A percentile compares a stretch with the other conserved stretches of the same genome.
Evolutionary conservation across 2,888 invertebrate species (phyloP).

Genomic region (Trachelus troglodyta): DNA sequence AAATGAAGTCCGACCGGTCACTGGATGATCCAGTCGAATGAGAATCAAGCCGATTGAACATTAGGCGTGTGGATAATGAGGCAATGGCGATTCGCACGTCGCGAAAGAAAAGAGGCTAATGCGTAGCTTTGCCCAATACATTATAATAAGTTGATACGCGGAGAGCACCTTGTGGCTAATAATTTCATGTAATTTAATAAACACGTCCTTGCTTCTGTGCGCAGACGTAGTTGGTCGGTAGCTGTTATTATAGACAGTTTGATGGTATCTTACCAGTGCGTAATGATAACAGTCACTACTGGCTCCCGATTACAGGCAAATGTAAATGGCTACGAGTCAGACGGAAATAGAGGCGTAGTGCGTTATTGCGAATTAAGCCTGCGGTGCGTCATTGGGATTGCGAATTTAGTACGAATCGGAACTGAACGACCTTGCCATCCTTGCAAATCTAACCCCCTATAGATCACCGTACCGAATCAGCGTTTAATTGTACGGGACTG

Average conservation of each 20-base stretch:
- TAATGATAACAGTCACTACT: conserved; percentile 59
- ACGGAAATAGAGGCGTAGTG: conserved; percentile 16
- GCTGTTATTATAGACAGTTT: conserved; percentile 62
- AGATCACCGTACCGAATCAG: too few relatives aligned
- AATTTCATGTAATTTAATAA: conserved; percentile 65
- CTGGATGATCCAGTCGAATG: too few relatives aligned
- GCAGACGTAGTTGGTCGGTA: conserved; percentile 29
- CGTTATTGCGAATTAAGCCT: conserved; percentile 13
- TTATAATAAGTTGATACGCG: conserved; percentile 13
- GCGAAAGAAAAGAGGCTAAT: too few relatives aligned
- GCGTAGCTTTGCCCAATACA: too few relatives aligned
- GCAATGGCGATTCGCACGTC: too few relatives aligned
- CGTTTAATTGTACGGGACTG: too few relatives aligned
- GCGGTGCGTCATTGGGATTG: background rate
- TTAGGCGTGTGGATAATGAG: too few relatives aligned
- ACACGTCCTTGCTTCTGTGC: conserved; percentile 46
- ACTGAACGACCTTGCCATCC: too few relatives aligned
- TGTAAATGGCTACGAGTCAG: conserved; percentile 45
- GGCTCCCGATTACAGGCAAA: conserved; percentile 53
- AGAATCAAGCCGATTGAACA: too few relatives aligned
- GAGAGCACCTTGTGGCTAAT: conserved; percentile 43
- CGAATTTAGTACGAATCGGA: background rate
- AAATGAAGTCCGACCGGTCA: too few relatives aligned
- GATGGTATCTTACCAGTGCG: conserved; percentile 58
- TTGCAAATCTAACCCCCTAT: too few relatives aligned